A percentile compares a stretch with the other conserved stretches of the same genome.
Conservation (phyloP, 2,113 vertebrate species). For the Sphyrna mokarran region DNA sequence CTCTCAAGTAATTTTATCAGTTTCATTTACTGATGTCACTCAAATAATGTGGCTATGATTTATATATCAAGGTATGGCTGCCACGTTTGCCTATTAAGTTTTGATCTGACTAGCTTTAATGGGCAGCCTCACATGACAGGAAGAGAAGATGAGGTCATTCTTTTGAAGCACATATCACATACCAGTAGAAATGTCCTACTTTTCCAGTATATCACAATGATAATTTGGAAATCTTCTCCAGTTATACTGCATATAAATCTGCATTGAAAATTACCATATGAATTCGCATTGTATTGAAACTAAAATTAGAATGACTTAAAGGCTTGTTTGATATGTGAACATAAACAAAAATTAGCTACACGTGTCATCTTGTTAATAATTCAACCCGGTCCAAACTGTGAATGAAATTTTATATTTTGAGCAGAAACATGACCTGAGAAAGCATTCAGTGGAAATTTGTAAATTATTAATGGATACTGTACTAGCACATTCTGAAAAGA, state of each 20-base stretch:
- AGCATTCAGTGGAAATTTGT: conserved; percentile 34
- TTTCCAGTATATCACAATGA: background rate
- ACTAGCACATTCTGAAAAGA: background rate
- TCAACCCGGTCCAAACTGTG: background rate
- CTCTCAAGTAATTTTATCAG: background rate
- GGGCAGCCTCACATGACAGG: background rate
- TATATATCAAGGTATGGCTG: no score
- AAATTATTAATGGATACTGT: conserved; percentile 26
- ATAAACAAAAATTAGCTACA: conserved; percentile 24
- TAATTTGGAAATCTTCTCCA: background rate
- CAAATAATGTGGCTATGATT: background rate
- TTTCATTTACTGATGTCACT: background rate
- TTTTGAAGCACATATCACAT: conserved; percentile 8
- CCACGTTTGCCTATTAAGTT: background rate
- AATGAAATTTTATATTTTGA: conserved; percentile 36
- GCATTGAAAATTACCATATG: background rate
- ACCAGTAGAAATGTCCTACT: background rate
- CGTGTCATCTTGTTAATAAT: conserved; percentile 20
- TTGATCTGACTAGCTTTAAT: background rate
- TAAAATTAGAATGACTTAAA: background rate
- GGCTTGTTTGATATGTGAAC: background rate
- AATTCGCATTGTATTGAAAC: background rate
- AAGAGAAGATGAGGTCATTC: conserved; percentile 11
- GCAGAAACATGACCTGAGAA: conserved; percentile 17
- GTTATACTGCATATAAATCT: background rate